phyloP scores from a whole-genome alignment of 2,888 invertebrate genomes.

The Mamestra brassicae region DNA sequence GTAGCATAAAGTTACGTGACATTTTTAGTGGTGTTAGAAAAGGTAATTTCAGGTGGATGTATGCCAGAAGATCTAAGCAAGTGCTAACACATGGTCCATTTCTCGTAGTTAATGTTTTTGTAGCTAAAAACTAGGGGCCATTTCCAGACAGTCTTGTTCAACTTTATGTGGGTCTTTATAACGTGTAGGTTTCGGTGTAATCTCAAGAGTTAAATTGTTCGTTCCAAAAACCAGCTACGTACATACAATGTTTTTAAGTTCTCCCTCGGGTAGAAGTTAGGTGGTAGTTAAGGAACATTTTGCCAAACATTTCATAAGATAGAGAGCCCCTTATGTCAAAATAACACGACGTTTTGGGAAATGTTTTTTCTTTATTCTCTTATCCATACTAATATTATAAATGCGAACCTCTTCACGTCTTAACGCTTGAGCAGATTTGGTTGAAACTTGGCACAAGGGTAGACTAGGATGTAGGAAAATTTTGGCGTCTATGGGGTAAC shows the following conservation, averaged over 20 bases:
- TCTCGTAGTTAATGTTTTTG: conserved; percentile 31
- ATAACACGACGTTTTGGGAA: conserved; percentile 17
- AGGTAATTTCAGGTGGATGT: conserved; percentile 21
- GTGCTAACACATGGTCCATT: conserved; percentile 21
- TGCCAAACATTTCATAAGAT: conserved; percentile 20
- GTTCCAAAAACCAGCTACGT: conserved; percentile 10
- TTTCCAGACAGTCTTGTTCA: conserved; percentile 14
- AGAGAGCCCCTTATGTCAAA: conserved; percentile 2
- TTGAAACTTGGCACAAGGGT: no score
- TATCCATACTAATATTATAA: no score
- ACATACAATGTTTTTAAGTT: conserved; percentile 32
- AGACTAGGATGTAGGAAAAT: no score
- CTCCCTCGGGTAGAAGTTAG: conserved; percentile 29
- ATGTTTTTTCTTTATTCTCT: background rate
- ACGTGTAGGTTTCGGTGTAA: conserved; percentile 30
- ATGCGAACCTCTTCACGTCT: no score
- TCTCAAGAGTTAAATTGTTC: conserved; percentile 37
- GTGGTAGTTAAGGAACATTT: conserved; percentile 14
- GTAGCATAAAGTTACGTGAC: conserved; percentile 1
- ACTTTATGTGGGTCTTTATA: conserved; percentile 42
- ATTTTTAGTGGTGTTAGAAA: conserved; percentile 31
- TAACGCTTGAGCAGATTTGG: no score
- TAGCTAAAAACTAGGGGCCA: conserved; percentile 29
- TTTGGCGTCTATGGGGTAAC: no score
- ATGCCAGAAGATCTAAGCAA: conserved; percentile 22